Conservation (phyloP, 2,113 vertebrate genomes). For the Lucifuga dentata region DNA sequence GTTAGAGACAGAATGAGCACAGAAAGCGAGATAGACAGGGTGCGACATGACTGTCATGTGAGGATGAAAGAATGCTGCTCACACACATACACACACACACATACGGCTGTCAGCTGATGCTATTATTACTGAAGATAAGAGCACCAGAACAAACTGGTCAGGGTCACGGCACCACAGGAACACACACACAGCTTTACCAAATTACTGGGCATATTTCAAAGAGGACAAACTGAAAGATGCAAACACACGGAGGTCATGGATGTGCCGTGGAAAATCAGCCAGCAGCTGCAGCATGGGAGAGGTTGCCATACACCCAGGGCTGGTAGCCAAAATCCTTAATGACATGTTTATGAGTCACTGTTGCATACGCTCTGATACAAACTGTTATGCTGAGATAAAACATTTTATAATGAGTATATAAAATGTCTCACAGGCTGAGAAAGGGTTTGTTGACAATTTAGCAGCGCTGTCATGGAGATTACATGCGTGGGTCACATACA, state of each 20-base stretch:
- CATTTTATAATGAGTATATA: no score
- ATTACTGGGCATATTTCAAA: slow-evolving; percentile 16
- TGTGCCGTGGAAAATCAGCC: neutral
- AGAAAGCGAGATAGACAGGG: slow-evolving; percentile 28
- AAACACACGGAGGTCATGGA: neutral
- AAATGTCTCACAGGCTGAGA: neutral
- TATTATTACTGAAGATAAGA: slow-evolving; percentile 78
- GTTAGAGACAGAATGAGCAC: slow-evolving; percentile 31
- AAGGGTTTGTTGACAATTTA: slow-evolving; percentile 27
- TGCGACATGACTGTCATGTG: slow-evolving; percentile 76
- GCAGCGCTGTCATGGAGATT: neutral
- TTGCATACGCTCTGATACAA: slow-evolving; percentile 18
- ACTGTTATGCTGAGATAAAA: neutral
- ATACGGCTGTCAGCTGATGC: slow-evolving; percentile 78
- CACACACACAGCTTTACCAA: slow-evolving; percentile 28
- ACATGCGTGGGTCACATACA: neutral
- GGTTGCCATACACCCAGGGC: neutral
- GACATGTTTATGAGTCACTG: neutral
- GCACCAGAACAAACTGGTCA: slow-evolving; percentile 69
- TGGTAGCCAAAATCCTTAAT: neutral
- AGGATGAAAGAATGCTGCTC: slow-evolving; percentile 78
- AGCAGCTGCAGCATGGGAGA: neutral
- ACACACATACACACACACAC: no score
- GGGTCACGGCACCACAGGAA: slow-evolving; percentile 39
- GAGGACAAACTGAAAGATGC: neutral